Evolutionary conservation across 2,113 vertebrate genomes (phyloP).

Genomic region (Tamias sibiricus): DNA sequence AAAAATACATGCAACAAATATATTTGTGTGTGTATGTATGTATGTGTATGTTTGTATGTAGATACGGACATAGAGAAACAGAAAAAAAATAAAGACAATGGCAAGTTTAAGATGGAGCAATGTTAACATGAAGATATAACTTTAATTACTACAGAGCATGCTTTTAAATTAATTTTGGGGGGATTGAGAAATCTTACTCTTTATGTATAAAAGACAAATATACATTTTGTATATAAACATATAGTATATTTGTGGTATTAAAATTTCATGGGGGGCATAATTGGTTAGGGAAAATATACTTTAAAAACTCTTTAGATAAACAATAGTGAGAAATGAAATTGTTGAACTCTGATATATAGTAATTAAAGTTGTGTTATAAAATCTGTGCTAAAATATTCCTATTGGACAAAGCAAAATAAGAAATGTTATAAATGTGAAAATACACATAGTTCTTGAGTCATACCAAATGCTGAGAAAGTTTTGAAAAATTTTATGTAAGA

Average conservation of each 20-base stretch:
- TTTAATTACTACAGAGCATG: background rate
- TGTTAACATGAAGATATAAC: background rate
- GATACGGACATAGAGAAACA: background rate
- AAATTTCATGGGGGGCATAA: background rate
- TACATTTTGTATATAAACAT: background rate
- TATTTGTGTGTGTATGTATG: background rate
- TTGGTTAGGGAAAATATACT: background rate
- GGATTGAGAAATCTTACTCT: background rate
- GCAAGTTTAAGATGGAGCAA: background rate
- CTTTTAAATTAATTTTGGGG: background rate
- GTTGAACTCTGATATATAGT: background rate
- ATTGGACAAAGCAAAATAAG: background rate
- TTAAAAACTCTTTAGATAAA: background rate
- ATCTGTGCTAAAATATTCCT: background rate
- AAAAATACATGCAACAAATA: background rate
- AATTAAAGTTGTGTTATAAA: background rate
- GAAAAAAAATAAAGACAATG: background rate
- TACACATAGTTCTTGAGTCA: background rate
- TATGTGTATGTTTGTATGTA: background rate
- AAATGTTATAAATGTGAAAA: conserved; percentile 34
- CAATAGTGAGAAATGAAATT: background rate
- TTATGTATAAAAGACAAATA: background rate
- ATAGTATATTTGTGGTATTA: background rate
- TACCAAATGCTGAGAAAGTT: background rate
- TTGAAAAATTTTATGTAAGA: background rate